These are phyloP conservation scores for Xanthorhoe spadicearia DNA, from an alignment of 2,888 invertebrate genomes.

Conservation along the genomic window DNA sequence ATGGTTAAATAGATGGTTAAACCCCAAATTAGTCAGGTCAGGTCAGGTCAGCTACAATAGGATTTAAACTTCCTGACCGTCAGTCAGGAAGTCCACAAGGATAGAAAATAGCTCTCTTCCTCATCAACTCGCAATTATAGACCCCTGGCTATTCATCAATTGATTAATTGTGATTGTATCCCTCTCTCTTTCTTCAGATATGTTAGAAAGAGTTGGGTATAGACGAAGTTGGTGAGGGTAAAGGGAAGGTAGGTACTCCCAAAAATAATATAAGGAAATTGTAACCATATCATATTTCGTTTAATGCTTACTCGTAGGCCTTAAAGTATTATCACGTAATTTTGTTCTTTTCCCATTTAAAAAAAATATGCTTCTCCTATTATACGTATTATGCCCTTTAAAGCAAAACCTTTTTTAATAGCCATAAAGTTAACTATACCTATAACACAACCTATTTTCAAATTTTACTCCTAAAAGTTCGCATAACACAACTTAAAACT, in stretches of 20 bases:
- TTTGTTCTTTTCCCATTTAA: no score
- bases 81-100: slow-evolving; percentile 36
- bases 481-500: slow-evolving; percentile 15
- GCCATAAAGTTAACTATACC: no score
- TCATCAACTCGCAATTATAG: slow-evolving; percentile 55
- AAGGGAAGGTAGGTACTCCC: neutral
- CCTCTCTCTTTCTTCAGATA: neutral
- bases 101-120: slow-evolving; percentile 49
- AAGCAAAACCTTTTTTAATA: no score
- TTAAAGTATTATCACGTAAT: no score
- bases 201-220: neutral
- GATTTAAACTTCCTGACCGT: no score
- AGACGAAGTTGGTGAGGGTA: no score
- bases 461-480: neutral
- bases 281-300: neutral
- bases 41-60: no score
- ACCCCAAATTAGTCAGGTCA: no score
- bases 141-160: slow-evolving; percentile 46
- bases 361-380: no score
- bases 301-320: no score
- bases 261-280: neutral
- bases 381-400: no score
- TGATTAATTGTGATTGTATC: slow-evolving; percentile 36
- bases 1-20: no score
- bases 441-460: neutral